These are phyloP conservation scores for Lycodopsis pacificus DNA, from an alignment of 2,797 vertebrate species.

Conservation along the genomic window DNA sequence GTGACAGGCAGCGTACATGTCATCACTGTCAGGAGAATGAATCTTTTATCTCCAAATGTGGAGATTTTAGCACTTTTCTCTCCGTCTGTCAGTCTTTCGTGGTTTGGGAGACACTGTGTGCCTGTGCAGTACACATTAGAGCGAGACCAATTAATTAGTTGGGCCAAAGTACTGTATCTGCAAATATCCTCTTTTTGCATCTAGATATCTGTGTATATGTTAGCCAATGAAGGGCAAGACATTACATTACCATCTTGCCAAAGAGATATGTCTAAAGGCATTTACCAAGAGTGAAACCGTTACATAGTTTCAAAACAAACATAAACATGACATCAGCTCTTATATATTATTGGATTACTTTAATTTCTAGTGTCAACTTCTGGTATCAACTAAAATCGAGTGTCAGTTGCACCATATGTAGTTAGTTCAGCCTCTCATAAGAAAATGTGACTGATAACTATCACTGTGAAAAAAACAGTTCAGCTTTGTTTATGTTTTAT, in stretches of 20 bases:
- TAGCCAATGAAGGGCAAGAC: neutral
- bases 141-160: neutral
- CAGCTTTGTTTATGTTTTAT: neutral
- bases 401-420: neutral
- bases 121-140: constrained; percentile 7
- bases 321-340: neutral
- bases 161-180: neutral
- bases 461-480: neutral
- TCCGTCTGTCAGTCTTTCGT: constrained; percentile 3
- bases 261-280: neutral
- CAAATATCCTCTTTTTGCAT: neutral
- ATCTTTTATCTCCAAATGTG: constrained; percentile 23
- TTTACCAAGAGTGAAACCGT: neutral
- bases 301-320: neutral
- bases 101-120: constrained; percentile 13
- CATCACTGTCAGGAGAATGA: neutral
- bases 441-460: neutral
- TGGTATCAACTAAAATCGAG: neutral
- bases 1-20: constrained; percentile 20
- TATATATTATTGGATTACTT: neutral
- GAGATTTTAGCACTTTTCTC: constrained; percentile 14
- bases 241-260: neutral
- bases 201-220: neutral
- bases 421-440: neutral
- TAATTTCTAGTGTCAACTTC: neutral